Conservation (phyloP, 1,140 invertebrate genomes). For the Zeugodacus cucurbitae region DNA sequence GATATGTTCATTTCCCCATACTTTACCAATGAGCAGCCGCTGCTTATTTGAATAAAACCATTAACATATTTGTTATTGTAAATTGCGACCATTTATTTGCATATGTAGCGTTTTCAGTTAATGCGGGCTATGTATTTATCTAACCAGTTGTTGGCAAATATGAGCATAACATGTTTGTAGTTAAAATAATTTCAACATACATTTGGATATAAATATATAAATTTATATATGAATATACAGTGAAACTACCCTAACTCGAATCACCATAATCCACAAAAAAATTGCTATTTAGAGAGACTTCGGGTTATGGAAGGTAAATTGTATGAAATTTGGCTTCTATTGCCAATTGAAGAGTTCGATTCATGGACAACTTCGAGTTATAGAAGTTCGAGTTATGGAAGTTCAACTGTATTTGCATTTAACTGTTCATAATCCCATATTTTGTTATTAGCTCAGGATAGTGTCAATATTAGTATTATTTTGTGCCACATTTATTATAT, state of each 20-base stretch:
- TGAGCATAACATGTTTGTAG: neutral
- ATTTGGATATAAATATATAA: neutral
- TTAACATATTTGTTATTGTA: neutral
- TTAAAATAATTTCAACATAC: neutral
- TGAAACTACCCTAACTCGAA: too few relatives aligned
- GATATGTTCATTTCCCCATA: neutral
- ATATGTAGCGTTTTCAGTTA: neutral
- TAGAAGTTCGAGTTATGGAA: too few relatives aligned
- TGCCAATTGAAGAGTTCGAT: too few relatives aligned
- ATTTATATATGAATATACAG: neutral
- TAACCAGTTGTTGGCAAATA: neutral
- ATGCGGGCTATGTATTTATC: neutral
- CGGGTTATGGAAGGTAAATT: too few relatives aligned
- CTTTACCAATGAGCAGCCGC: neutral
- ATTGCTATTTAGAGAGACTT: too few relatives aligned
- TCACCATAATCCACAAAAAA: too few relatives aligned
- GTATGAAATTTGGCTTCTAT: too few relatives aligned
- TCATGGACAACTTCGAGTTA: too few relatives aligned
- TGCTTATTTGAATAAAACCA: neutral
- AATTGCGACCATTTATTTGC: neutral
- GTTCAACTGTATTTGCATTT: too few relatives aligned
- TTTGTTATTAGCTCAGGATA: neutral
- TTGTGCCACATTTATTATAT: neutral
- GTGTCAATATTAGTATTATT: neutral
- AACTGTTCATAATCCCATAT: neutral